These are phyloP conservation scores for Oeneis ivallda DNA, from an alignment of 2,888 invertebrate species.

Conservation along the genomic window DNA sequence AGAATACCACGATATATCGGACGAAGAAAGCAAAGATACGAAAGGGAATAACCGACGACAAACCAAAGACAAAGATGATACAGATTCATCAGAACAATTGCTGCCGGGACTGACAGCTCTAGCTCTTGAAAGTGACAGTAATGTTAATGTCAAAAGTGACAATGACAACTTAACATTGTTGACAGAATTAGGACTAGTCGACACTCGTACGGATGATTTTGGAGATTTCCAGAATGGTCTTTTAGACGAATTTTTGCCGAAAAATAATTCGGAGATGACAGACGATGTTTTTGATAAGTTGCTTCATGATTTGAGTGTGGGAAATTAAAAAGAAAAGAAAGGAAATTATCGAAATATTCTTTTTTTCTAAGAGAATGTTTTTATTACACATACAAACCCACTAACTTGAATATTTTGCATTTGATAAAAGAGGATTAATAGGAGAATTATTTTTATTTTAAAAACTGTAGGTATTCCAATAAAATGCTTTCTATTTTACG, in stretches of 20 bases:
- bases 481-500: slow-evolving; percentile 25
- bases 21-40: slow-evolving; percentile 65
- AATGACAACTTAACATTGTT: slow-evolving; percentile 67
- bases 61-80: slow-evolving; percentile 62
- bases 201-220: slow-evolving; percentile 67
- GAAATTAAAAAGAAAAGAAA: slow-evolving; percentile 45
- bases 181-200: slow-evolving; percentile 81
- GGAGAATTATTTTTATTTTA: too few species aligned
- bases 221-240: slow-evolving; percentile 73
- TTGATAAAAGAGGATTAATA: too few species aligned
- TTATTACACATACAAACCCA: too few species aligned
- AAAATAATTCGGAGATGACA: slow-evolving; percentile 49
- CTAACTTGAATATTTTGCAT: too few species aligned
- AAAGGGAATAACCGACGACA: slow-evolving; percentile 65
- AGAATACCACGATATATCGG: slow-evolving; percentile 72
- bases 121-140: slow-evolving; percentile 65
- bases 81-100: slow-evolving; percentile 63
- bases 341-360: neutral
- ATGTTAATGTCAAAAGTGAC: slow-evolving; percentile 34
- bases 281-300: slow-evolving; percentile 73
- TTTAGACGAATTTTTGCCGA: slow-evolving; percentile 57
- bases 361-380: too few species aligned
- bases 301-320: slow-evolving; percentile 64
- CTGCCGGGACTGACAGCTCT: slow-evolving; percentile 59
- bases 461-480: neutral